Evolutionary conservation across 1,140 invertebrate species (phyloP).

Genomic region (Gerris buenoi): DNA sequence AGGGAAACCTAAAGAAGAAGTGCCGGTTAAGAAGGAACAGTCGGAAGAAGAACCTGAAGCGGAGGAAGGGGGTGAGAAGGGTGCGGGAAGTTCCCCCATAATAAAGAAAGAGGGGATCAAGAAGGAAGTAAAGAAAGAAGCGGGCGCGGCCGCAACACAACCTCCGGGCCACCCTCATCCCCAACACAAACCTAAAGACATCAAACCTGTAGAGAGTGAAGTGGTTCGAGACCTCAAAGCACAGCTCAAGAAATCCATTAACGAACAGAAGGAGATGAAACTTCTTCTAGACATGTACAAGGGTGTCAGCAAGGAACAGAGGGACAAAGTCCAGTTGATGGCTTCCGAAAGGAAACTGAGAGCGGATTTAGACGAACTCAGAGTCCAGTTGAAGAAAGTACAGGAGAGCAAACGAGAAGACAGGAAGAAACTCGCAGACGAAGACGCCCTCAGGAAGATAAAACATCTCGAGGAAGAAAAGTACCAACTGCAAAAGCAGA

Average conservation of each 20-base stretch:
- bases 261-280: constrained; percentile 86
- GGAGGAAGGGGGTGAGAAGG: constrained; percentile 27
- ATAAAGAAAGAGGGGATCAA: constrained; percentile 38
- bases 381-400: constrained; percentile 66
- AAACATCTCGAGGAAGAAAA: constrained; percentile 87
- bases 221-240: constrained; percentile 70
- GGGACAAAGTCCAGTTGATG: constrained; percentile 93
- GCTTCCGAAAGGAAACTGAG: constrained; percentile 80
- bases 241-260: constrained; percentile 84
- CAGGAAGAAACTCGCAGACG: constrained; percentile 80
- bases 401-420: constrained; percentile 86
- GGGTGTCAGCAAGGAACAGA: constrained; percentile 84
- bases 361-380: constrained; percentile 77
- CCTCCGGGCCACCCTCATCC: constrained; percentile 30
- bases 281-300: constrained; percentile 93
- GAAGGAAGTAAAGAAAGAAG: constrained; percentile 35
- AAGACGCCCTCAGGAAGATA: constrained; percentile 86
- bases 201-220: constrained; percentile 40
- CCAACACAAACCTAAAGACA: constrained; percentile 31
- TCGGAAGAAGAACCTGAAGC: constrained; percentile 20
- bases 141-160: constrained; percentile 31
- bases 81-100: constrained; percentile 32
- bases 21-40: constrained; percentile 18
- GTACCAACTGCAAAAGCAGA: constrained; percentile 65
- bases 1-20: constrained; percentile 20